Percentiles rank a stretch among this genome's conserved stretches.
phyloP scores from a whole-genome alignment of 2,113 vertebrate species.

The Amphiprion ocellaris region DNA sequence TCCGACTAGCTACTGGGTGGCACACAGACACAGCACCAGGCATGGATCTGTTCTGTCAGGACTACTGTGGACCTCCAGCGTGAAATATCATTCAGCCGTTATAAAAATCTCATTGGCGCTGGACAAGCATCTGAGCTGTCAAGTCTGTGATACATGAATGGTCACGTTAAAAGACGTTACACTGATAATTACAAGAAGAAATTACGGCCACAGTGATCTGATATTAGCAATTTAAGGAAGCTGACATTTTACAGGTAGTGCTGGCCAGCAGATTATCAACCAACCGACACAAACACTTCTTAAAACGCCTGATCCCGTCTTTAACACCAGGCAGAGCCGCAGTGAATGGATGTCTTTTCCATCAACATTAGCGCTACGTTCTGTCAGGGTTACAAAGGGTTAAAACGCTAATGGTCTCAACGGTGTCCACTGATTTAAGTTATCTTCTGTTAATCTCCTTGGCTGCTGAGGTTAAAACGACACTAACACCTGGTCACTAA shows the following conservation, averaged over 20 bases:
- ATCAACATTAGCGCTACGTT: constrained; percentile 2
- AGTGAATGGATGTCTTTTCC: not conserved
- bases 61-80: not conserved
- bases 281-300: too few species aligned
- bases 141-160: not conserved
- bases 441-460: not conserved
- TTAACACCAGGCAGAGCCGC: not conserved
- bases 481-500: not conserved
- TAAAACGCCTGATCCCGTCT: too few species aligned
- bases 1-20: constrained; percentile 35
- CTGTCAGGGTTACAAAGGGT: too few species aligned
- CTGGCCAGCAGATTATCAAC: too few species aligned
- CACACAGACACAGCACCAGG: not conserved
- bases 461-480: constrained; percentile 10
- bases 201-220: too few species aligned
- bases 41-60: not conserved
- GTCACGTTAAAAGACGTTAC: not conserved
- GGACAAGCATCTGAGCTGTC: not conserved
- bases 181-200: not conserved
- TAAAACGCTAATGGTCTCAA: not conserved
- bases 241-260: too few species aligned
- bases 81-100: not conserved
- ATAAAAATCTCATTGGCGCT: not conserved
- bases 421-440: not conserved
- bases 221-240: too few species aligned